Base-by-base conservation (phyloP, 2,113 vertebrate genomes). In the Carassius carassius region DNA sequence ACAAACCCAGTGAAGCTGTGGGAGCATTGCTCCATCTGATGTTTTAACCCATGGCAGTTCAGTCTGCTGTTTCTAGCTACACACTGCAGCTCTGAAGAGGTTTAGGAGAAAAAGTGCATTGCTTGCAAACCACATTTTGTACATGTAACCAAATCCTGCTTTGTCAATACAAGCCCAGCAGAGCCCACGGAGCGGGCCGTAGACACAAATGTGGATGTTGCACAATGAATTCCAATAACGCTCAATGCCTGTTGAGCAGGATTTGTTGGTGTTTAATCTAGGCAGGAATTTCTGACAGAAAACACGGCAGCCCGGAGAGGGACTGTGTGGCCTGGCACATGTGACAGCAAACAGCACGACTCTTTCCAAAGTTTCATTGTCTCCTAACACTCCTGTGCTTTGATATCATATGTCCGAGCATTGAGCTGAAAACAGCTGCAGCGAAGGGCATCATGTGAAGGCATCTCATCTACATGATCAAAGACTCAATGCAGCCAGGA, bases 211-310 rank as follows among this genome's bases (percentile, higher is more conserved):
- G 76, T 60, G 23, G 21, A 44, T 44, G 56, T 79, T 74, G 29
- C 85, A 81, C 54, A 62, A 41, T 23, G 44, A 51, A 76, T 72
- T 83, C 29, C 54, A 81, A 32, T 58, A 58, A 76, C 25, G 73
- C 85, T 63, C 78, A 81, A 85, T 69, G 32, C 85, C 88, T 78
- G 86, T 86, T 88, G 89, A 90, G 89, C 58, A 84, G 89, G 89
- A 90, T 87, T 88, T 87, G 84, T 78, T 89, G 86, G 84, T 69
- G 35, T 77, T 88, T 93, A 92, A 94, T 93, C 91, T 93, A 60
- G 85, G 90, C 90, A 93, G 88, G 91, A 92, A 91, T 93, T 89
- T 82, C 67, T 70, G 19, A 14, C 7, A 23, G 6, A 81, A 81
- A 86, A 77, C 89, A 84, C 47, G 82, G 16, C 84, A 47, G 76